Conservation (phyloP, 2,113 vertebrate species). For the Centropus unirufus region DNA sequence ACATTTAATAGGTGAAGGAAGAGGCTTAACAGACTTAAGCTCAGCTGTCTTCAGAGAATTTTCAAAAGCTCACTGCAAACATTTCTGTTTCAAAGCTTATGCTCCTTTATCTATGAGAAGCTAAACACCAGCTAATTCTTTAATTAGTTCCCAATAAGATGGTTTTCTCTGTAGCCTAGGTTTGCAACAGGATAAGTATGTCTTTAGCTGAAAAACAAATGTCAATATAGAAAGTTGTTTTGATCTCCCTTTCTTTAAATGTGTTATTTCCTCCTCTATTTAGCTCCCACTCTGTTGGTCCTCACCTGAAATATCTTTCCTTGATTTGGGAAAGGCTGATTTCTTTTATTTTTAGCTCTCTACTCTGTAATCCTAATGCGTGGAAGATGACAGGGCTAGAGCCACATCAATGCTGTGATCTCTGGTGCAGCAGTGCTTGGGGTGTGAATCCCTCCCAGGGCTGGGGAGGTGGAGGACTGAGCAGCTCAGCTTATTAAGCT, state of each 20-base stretch:
- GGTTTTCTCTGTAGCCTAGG: conserved; percentile 11
- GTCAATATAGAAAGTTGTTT: conserved; percentile 43
- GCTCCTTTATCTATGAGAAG: conserved; percentile 40
- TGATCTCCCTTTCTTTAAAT: conserved; percentile 7
- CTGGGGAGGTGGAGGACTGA: neutral
- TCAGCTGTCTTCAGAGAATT: conserved; percentile 37
- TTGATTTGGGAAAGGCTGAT: neutral
- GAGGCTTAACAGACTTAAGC: conserved; percentile 50
- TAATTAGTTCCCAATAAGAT: conserved; percentile 49
- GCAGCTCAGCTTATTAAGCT: neutral
- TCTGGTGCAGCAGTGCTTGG: neutral
- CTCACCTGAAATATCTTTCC: neutral
- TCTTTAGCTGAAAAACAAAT: conserved; percentile 25
- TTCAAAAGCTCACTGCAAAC: conserved; percentile 45
- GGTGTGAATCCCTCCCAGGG: neutral
- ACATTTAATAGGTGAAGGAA: conserved; percentile 43
- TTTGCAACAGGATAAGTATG: conserved; percentile 35
- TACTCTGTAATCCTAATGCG: neutral
- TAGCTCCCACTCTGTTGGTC: neutral
- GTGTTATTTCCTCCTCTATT: neutral
- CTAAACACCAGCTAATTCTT: conserved; percentile 53
- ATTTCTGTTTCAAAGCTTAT: conserved; percentile 48
- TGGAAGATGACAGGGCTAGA: neutral
- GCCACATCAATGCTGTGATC: neutral
- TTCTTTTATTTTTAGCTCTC: neutral